Conservation (phyloP, 2,888 invertebrate genomes). For the Chymomyza amoena region DNA sequence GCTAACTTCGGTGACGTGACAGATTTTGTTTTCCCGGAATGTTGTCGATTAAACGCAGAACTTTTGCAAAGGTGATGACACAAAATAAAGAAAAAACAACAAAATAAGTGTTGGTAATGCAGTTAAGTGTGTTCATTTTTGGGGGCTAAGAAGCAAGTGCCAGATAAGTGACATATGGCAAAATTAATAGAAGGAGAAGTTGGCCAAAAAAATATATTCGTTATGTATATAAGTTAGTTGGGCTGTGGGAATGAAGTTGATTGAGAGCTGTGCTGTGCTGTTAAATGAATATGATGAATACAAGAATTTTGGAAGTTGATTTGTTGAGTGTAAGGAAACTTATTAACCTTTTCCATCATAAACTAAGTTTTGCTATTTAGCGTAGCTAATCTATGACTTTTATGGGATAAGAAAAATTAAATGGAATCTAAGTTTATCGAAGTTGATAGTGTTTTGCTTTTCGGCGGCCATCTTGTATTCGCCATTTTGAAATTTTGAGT, state of each 20-base stretch:
- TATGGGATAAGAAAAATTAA: not conserved
- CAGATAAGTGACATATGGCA: not conserved
- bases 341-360: no score
- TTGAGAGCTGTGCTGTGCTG: not conserved
- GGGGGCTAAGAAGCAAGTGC: not conserved
- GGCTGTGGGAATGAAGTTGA: not conserved
- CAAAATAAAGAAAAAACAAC: not conserved
- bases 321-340: no score
- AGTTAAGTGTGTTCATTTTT: not conserved
- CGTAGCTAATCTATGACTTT: not conserved
- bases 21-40: conserved; percentile 46
- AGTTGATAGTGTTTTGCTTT: no score
- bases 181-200: conserved; percentile 17
- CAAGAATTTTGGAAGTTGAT: no score
- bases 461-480: no score
- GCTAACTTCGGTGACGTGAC: conserved; percentile 59
- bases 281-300: no score
- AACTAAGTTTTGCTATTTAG: no score
- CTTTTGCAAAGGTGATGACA: not conserved
- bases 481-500: no score
- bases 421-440: no score
- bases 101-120: not conserved
- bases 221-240: not conserved
- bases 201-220: not conserved
- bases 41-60: conserved; percentile 45